These are phyloP conservation scores for Tarsius wallacei DNA, from an alignment of 2,797 vertebrate genomes.

Conservation along the genomic window DNA sequence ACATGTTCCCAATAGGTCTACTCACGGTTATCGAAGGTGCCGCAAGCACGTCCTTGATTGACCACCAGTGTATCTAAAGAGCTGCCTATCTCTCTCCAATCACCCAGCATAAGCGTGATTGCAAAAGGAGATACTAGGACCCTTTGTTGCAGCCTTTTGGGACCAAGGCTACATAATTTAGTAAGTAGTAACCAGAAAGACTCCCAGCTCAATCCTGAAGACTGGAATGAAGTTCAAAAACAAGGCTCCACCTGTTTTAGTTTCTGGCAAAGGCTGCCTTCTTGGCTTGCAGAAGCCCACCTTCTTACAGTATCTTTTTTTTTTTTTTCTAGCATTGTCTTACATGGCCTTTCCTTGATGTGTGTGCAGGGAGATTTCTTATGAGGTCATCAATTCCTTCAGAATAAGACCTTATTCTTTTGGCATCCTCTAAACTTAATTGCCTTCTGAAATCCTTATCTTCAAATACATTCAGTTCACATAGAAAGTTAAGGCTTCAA, in stretches of 20 bases:
- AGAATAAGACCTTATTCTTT: background rate
- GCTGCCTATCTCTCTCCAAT: background rate
- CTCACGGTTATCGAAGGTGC: background rate
- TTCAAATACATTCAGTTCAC: background rate
- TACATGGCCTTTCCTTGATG: background rate
- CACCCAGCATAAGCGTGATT: background rate
- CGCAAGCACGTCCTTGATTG: background rate
- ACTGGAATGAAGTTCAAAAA: background rate
- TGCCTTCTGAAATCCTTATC: background rate
- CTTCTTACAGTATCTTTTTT: background rate
- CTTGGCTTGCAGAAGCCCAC: background rate
- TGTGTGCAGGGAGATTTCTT: background rate
- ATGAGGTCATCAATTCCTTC: background rate
- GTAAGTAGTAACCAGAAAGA: background rate
- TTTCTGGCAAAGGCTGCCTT: background rate
- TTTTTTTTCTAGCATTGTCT: background rate
- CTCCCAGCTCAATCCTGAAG: background rate
- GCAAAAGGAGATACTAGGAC: background rate
- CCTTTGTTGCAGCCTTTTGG: background rate
- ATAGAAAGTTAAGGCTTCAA: background rate
- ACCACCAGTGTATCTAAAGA: background rate
- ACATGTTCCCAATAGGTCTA: background rate
- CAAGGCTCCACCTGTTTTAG: background rate
- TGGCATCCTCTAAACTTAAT: background rate
- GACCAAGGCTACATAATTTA: background rate